Conservation (phyloP, 2,113 vertebrate genomes). For the Anser cygnoides region DNA sequence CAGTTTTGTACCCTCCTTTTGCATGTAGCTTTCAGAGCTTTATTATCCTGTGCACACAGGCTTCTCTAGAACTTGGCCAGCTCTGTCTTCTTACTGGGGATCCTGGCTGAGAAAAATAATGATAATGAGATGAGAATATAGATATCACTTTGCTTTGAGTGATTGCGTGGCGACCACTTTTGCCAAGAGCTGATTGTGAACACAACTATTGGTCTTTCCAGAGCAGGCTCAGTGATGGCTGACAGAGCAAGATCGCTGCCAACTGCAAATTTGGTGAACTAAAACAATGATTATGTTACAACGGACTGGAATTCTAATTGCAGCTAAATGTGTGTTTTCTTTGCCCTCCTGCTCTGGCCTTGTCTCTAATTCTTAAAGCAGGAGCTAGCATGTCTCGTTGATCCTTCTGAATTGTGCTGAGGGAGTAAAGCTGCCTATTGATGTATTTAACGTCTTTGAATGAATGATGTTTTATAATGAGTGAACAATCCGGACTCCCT, state of each 20-base stretch:
- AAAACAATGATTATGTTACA: constrained; percentile 65
- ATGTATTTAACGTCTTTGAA: constrained; percentile 27
- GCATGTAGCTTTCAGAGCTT: not conserved
- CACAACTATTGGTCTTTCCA: constrained; percentile 10
- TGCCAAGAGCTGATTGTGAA: constrained; percentile 61
- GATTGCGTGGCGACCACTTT: constrained; percentile 12
- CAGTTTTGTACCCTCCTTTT: not conserved
- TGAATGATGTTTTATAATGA: constrained; percentile 15
- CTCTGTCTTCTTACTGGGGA: not conserved
- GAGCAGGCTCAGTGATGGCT: constrained; percentile 37
- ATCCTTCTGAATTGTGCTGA: not conserved
- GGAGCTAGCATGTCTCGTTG: not conserved
- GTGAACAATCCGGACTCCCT: not conserved
- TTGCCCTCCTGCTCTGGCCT: constrained; percentile 41
- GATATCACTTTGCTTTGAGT: constrained; percentile 44
- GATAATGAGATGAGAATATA: constrained; percentile 54
- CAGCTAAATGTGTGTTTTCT: constrained; percentile 12
- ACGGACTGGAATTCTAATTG: constrained; percentile 60
- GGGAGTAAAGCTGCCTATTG: constrained; percentile 8
- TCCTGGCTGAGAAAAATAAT: constrained; percentile 31
- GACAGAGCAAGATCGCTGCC: constrained; percentile 31
- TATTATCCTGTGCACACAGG: not conserved
- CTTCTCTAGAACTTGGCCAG: not conserved
- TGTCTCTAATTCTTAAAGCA: constrained; percentile 26
- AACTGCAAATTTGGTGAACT: constrained; percentile 39